Evolutionary conservation across 2,113 vertebrate genomes (phyloP).

Genomic region (Rattus rattus): DNA sequence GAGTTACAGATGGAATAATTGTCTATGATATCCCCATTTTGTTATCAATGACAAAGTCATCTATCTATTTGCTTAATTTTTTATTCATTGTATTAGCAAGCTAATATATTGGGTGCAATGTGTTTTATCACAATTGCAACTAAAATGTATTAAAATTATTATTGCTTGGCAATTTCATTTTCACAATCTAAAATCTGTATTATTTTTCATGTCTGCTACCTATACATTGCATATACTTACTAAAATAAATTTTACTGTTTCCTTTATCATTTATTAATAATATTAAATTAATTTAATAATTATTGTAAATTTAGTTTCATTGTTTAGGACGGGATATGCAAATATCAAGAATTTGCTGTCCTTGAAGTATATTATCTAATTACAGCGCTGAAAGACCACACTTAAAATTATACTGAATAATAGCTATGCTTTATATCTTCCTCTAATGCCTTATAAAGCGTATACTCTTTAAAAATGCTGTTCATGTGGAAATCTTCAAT

Average conservation of each 20-base stretch:
- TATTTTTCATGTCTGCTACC: background rate
- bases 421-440: background rate
- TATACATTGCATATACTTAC: background rate
- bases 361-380: background rate
- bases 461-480: background rate
- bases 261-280: background rate
- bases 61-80: background rate
- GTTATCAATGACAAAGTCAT: background rate
- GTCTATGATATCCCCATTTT: background rate
- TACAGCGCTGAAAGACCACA: background rate
- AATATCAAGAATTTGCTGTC: background rate
- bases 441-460: background rate
- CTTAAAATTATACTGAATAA: background rate
- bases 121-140: background rate
- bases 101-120: background rate
- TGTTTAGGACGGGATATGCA: background rate
- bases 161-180: background rate
- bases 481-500: background rate
- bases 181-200: background rate
- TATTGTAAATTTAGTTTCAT: background rate
- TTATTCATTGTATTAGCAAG: background rate
- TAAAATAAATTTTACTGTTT: background rate
- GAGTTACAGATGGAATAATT: background rate
- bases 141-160: background rate
- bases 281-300: background rate